Evolutionary conservation across 2,888 invertebrate species (phyloP), one percentile per base, ranked within the genome.

Genomic region (Resseliella maxima): DNA sequence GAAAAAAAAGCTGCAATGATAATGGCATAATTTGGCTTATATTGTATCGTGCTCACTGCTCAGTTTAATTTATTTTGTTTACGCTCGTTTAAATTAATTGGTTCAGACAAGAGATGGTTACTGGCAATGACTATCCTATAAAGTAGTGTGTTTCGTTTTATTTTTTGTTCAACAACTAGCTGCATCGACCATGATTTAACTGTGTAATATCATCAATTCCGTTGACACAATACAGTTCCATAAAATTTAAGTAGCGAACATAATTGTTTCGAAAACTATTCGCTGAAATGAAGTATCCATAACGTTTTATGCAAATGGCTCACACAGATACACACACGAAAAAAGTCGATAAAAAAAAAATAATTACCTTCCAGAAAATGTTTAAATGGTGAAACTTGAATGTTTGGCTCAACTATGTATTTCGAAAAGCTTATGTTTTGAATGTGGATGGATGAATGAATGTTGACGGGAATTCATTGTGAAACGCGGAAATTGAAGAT

Each of bases 221-320:
- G 31, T 72, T 72, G 46, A 18, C 35, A 35, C 2, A 59, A 1
- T 31, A 72, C 15, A 72, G 72, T 15, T 1, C 31, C 72, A 72
- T 83, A 83, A 83, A 38, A n/a, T 38, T 38, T 38, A 36, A 38
- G 38, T 83, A 24, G 38, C 36, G 21, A n/a, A 83, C 12, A n/a
- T 83, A 83, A 83, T 83, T 83, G 83, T 38, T 83, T 38, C 83
- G 24, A 83, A n/a, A 83, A 83, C 83, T 83, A 83, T 83, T 83
- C 38, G 41, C 38, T 31, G 83, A 6, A 15, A 38, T 36, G 83
- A 38, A 38, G 46, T 38, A 6, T 83, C n/a, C 31, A 38, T 8
- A 38, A 38, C 0, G 6, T 83, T 83, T 50, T 50, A 50, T 50
- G 18, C 18, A 15, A 15, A 50, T 50, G 18, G n/a, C n/a, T n/a